phyloP scores from a whole-genome alignment of 2,113 vertebrate species.

The Pseudopodoces humilis region DNA sequence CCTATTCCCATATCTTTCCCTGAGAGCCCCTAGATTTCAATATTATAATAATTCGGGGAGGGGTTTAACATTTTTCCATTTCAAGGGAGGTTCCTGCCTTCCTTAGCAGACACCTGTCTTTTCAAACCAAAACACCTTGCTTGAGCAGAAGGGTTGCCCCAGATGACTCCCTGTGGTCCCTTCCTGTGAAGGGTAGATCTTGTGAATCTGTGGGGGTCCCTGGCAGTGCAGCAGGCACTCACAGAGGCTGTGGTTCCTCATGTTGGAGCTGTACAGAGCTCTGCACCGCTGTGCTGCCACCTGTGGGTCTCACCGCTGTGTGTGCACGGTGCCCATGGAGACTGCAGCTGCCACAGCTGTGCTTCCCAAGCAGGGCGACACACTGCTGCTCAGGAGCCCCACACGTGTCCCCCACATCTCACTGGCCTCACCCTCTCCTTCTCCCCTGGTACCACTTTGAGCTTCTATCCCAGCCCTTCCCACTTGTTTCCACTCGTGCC shows the following conservation, averaged over 20 bases:
- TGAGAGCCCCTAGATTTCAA: too few relatives aligned
- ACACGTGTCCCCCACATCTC: accelerated
- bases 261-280: too few relatives aligned
- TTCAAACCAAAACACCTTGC: background rate
- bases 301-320: accelerated
- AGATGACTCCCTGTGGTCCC: background rate
- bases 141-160: background rate
- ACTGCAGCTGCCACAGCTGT: accelerated
- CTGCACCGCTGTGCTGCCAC: too few relatives aligned
- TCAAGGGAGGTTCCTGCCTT: too few relatives aligned
- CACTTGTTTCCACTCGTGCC: accelerated
- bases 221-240: background rate
- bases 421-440: accelerated
- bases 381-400: background rate
- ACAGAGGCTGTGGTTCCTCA: background rate
- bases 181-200: background rate
- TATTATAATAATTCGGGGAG: too few relatives aligned
- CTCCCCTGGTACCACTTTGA: accelerated
- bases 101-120: too few relatives aligned
- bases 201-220: background rate
- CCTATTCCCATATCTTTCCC: too few relatives aligned
- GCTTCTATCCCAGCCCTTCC: background rate
- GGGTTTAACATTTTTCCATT: too few relatives aligned
- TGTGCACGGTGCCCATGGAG: background rate
- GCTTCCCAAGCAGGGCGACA: too few relatives aligned